These are phyloP conservation scores for Sternotherus odoratus DNA, from an alignment of 2,797 vertebrate genomes.

Conservation along the genomic window DNA sequence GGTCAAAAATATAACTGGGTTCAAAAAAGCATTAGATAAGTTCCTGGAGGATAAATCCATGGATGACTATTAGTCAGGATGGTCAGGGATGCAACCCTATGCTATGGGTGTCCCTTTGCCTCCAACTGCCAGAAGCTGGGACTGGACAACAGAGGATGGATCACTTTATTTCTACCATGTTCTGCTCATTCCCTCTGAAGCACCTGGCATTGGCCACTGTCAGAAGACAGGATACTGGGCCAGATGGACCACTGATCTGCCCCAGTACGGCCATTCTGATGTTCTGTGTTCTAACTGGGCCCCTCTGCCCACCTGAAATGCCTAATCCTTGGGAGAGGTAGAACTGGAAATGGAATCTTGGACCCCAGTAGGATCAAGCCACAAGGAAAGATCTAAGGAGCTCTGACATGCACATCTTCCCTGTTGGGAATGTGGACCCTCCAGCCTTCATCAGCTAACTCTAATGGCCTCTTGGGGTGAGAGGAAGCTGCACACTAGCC, in stretches of 20 bases:
- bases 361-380: neutral
- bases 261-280: neutral
- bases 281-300: neutral
- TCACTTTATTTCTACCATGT: neutral
- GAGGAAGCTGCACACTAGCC: neutral
- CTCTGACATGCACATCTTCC: neutral
- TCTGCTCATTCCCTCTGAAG: neutral
- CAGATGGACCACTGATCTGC: neutral
- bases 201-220: neutral
- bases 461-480: neutral
- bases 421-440: neutral
- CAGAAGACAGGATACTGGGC: neutral
- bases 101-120: neutral
- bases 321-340: neutral
- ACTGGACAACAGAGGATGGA: neutral
- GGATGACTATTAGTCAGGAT: neutral
- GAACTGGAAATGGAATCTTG: neutral
- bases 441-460: neutral
- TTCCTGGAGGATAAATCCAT: neutral
- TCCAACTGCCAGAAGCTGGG: neutral
- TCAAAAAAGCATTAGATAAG: neutral
- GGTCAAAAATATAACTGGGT: neutral
- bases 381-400: neutral
- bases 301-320: neutral
- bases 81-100: too few species aligned